phyloP scores from a whole-genome alignment of 2,797 vertebrate species.

The Cichlasoma orientale region DNA sequence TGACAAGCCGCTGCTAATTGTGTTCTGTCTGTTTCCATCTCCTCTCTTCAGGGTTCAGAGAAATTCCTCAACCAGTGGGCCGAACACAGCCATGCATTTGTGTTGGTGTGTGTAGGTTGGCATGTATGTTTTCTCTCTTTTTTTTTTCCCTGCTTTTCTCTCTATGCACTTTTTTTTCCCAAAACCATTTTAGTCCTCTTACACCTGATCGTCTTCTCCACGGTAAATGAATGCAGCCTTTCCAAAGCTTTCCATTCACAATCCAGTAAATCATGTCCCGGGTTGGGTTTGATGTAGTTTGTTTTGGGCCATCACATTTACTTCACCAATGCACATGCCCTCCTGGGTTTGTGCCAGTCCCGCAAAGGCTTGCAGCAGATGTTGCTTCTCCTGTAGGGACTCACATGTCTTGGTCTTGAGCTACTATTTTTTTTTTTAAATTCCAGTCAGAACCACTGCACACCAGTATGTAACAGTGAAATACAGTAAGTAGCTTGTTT shows the following conservation, averaged over 20 bases:
- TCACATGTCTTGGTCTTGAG: not conserved
- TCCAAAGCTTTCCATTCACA: not conserved
- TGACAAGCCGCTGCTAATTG: constrained; percentile 72
- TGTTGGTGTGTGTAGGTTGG: constrained; percentile 17
- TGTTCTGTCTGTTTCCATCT: constrained; percentile 63
- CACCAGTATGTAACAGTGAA: not conserved
- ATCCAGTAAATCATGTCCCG: not conserved
- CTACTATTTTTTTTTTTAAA: not conserved
- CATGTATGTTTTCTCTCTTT: not conserved
- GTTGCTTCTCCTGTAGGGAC: not conserved
- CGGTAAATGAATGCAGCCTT: not conserved
- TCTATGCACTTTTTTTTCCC: too few species aligned
- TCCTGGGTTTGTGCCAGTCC: not conserved
- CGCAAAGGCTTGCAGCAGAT: not conserved
- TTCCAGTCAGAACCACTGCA: not conserved
- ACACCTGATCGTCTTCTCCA: not conserved
- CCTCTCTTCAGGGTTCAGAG: constrained; percentile 39
- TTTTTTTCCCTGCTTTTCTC: not conserved
- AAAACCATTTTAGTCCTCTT: not conserved
- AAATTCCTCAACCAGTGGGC: constrained; percentile 66
- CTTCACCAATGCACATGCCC: too few species aligned
- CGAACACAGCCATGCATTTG: constrained; percentile 17
- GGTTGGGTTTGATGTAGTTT: not conserved
- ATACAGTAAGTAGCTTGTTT: not conserved
- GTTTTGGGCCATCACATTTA: not conserved